Evolutionary conservation across 2,888 invertebrate species (phyloP), one percentile per base, ranked within the genome.

Genomic region (Eucriotettix oculatus): DNA sequence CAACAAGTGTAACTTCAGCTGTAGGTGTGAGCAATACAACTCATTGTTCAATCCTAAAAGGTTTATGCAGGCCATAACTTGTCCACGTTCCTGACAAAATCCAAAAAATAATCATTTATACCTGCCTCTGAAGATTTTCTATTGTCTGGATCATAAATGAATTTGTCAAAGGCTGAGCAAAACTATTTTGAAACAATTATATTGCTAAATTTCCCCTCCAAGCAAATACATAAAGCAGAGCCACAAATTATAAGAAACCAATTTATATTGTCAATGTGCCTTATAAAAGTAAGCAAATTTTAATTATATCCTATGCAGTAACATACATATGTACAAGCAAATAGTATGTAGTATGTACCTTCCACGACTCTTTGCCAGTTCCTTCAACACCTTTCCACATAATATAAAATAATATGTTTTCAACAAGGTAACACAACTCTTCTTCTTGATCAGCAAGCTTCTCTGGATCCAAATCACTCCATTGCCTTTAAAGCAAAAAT

Each of bases 351-450:
- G 7, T 5, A 63, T 62, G 65, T 66, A 76, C 77, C 73, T 77
- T 79, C 81, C 82, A 83, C 43, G 77, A 76, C 14, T 76, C 73
- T 40, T 75, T 74, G 66, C 75, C 75, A 40, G 78, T 77, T 56
- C 79, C 79, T 59, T 78, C 75, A 17, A 82, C 75, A 16, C 82
- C 82, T 64, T 79, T 76, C 82, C 82, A 82, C 68, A 81, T 74
- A 1, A 83, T 70, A 10, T 79, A 79, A 64, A 79, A 78, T 48
- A 81, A 68, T 55, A 79, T 75, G 65, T 80, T 78, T 1, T 79
- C 74, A 10, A 82, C 75, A 60, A 80, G 71, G 68, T 80, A 79
- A 42, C 79, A 78, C 56, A 83, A 69, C 66, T 81, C 81, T 63
- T 81, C 80, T 60, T 79, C 78, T 62, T 71, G 73, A 65, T 78